Base-by-base conservation (phyloP, 2,888 invertebrate genomes). In the Zhuqinia jingwanae region DNA sequence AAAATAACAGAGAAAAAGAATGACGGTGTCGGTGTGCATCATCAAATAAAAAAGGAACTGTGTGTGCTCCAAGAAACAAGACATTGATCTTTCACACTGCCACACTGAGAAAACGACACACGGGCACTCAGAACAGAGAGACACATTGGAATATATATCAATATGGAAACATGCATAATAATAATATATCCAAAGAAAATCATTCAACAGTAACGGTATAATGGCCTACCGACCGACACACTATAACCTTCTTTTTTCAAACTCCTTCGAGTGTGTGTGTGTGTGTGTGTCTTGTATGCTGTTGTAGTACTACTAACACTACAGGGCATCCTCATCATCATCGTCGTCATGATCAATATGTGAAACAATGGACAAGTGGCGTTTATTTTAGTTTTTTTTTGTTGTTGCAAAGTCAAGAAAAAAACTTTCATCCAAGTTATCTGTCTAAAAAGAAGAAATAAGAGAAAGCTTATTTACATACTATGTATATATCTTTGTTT, bases 311-410 rank as follows among this genome's bases (percentile, higher is more conserved):
- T n/a, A n/a, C n/a, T 25, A 25, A 25, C 58, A 58, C 63, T 30
- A 63, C 30, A 27, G 30, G 30, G 30, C 30, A 63, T 63, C 30
- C n/a, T 63, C 63, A 63, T 63, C 30, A 63, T 63, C 63, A 63
- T 6, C 30, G 30, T 17, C 17, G 5, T 58, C 58, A 17, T n/a
- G n/a, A 65, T 65, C 36, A 65, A 30, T n/a, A n/a, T 65, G 47
- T 42, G 22, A 77, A 77, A 77, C 77, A 77, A 77, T 77, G 60
- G 60, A 58, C 76, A 77, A 77, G 77, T 42, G 60, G 45, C 22
- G n/a, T n/a, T n/a, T n/a, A n/a, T n/a, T n/a, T n/a, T n/a, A n/a
- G n/a, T n/a, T n/a, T n/a, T n/a, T n/a, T n/a, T n/a, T n/a, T n/a
- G n/a, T n/a, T n/a, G n/a, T n/a, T n/a, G n/a, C n/a, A n/a, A n/a